Percentiles rank a stretch among this genome's conserved stretches.
These are phyloP conservation scores for Poeciliopsis presidionis DNA, from an alignment of 2,797 vertebrate genomes.

Conservation along the genomic window DNA sequence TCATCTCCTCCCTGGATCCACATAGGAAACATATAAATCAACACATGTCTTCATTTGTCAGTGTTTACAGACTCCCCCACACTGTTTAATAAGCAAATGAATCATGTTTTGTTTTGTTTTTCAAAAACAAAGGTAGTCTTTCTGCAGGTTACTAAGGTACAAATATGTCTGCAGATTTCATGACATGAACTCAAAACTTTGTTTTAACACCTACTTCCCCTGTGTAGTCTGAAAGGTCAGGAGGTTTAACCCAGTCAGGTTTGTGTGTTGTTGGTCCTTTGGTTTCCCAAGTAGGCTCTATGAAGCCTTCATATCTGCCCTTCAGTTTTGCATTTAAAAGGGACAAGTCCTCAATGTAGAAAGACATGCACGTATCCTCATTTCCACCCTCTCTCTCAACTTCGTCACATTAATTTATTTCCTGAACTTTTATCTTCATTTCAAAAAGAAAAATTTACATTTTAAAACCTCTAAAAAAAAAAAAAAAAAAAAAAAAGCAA, in stretches of 20 bases:
- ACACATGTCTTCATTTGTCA: constrained; percentile 29
- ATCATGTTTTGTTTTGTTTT: constrained; percentile 33
- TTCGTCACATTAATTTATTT: constrained; percentile 39
- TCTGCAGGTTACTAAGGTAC: constrained; percentile 28
- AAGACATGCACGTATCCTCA: constrained; percentile 24
- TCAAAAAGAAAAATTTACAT: constrained; percentile 68
- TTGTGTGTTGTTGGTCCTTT: constrained; percentile 15
- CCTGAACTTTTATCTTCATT: constrained; percentile 56
- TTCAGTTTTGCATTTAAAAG: constrained; percentile 59
- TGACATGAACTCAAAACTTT: not conserved
- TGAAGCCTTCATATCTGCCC: constrained; percentile 27
- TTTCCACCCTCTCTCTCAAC: constrained; percentile 36
- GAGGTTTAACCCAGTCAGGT: constrained; percentile 7
- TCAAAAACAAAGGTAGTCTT: constrained; percentile 46
- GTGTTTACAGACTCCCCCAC: constrained; percentile 5
- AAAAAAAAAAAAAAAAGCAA: constrained; percentile 1
- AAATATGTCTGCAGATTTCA: constrained; percentile 16
- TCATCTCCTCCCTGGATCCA: constrained; percentile 31
- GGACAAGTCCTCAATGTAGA: constrained; percentile 21
- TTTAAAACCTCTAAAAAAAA: constrained; percentile 49
- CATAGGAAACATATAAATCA: constrained; percentile 23
- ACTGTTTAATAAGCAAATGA: constrained; percentile 21
- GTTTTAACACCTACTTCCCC: constrained; percentile 15
- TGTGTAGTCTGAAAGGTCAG: constrained; percentile 1
- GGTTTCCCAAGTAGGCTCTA: constrained; percentile 24